These are phyloP conservation scores for Pomatostomus ruficeps DNA, from an alignment of 2,113 vertebrate species.

Conservation along the genomic window DNA sequence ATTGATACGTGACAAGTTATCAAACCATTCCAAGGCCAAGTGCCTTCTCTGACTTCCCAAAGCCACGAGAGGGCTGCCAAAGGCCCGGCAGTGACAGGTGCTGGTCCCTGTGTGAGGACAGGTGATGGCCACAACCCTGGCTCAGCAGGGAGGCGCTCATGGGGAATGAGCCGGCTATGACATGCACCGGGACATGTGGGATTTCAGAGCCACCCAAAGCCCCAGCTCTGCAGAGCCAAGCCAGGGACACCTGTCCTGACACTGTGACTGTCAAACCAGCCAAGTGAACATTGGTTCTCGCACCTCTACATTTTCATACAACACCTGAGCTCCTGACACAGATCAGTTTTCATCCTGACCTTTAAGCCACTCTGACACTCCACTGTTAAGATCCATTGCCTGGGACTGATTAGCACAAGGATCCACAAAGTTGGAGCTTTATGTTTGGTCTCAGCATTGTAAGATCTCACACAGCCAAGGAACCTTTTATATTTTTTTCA, in stretches of 20 bases:
- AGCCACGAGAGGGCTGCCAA: not conserved
- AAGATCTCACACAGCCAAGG: not conserved
- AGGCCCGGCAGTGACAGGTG: not conserved
- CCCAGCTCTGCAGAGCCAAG: not conserved
- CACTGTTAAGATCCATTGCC: not conserved
- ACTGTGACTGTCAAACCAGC: not conserved
- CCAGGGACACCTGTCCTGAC: not conserved
- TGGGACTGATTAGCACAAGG: not conserved
- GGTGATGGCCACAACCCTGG: not conserved
- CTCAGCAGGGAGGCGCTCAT: not conserved
- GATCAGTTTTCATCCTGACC: not conserved
- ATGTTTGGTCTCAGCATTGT: not conserved
- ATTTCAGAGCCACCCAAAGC: not conserved
- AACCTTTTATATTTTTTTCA: not conserved
- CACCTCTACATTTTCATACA: not conserved
- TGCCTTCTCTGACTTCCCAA: not conserved
- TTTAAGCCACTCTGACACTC: not conserved
- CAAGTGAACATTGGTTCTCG: not conserved
- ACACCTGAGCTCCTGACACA: not conserved
- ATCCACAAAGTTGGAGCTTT: not conserved
- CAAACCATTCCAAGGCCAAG: not conserved
- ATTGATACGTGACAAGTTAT: not conserved
- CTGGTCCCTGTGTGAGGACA: not conserved
- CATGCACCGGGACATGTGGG: not conserved
- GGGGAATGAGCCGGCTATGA: not conserved